A percentile compares a stretch with the other conserved stretches of the same genome.
phyloP scores from a whole-genome alignment of 2,113 vertebrate species.

The Lipophrys pholis region DNA sequence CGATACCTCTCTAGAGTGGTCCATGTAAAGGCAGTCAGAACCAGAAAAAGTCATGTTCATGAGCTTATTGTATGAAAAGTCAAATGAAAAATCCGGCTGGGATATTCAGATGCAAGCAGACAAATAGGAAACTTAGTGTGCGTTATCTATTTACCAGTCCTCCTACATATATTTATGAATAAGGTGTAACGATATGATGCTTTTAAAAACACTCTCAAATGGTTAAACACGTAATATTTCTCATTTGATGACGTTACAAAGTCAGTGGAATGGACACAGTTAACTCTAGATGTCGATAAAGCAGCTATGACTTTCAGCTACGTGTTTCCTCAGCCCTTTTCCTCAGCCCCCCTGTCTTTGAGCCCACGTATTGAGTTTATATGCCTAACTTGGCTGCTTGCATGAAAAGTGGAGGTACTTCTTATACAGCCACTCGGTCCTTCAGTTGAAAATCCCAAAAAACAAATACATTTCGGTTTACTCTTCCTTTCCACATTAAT shows the following conservation, averaged over 20 bases:
- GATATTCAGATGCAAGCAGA: slow-evolving; percentile 6
- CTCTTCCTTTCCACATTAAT: slow-evolving; percentile 3
- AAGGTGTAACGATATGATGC: slow-evolving; percentile 10
- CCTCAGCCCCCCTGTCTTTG: too few relatives aligned
- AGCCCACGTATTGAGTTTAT: too few relatives aligned
- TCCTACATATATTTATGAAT: slow-evolving; percentile 23
- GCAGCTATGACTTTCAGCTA: slow-evolving; percentile 22
- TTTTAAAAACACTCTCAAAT: slow-evolving; percentile 10
- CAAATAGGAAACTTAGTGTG: not conserved
- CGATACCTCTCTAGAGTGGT: slow-evolving; percentile 36
- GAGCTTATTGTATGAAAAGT: slow-evolving; percentile 1
- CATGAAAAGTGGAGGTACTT: not conserved
- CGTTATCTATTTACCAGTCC: not conserved
- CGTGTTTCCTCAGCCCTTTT: not conserved
- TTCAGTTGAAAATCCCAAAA: not conserved
- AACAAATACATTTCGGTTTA: not conserved
- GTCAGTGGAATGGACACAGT: slow-evolving; percentile 1
- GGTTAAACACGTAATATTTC: slow-evolving; percentile 9
- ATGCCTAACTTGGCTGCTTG: too few relatives aligned
- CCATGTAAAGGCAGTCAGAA: slow-evolving; percentile 60
- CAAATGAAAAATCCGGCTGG: slow-evolving; percentile 16
- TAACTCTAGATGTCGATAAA: slow-evolving; percentile 13
- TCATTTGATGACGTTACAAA: slow-evolving; percentile 17
- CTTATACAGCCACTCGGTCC: slow-evolving; percentile 12
- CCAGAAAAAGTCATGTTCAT: slow-evolving; percentile 9